Evolutionary conservation across 2,888 invertebrate species (phyloP).

Genomic region (Pachydiplax longipennis): DNA sequence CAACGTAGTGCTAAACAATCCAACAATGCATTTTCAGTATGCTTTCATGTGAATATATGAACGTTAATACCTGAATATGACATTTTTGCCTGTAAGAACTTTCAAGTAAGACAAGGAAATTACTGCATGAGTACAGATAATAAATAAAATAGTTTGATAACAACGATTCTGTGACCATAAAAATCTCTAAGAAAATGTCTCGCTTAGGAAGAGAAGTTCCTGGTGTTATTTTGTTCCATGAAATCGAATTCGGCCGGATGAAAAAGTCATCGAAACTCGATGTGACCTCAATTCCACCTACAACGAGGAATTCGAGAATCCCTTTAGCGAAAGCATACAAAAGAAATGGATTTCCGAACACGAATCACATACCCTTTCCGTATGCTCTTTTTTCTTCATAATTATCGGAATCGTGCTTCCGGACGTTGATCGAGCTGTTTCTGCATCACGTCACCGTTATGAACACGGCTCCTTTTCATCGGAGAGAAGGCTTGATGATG

Average conservation of each 20-base stretch:
- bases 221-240: not conserved
- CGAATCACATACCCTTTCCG: not conserved
- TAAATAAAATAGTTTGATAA: too few species aligned
- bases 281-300: conserved; percentile 4
- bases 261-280: not conserved
- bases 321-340: not conserved
- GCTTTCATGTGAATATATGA: too few species aligned
- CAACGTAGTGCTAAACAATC: too few species aligned
- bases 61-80: too few species aligned
- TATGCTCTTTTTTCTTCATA: not conserved
- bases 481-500: conserved; percentile 3
- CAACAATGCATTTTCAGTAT: too few species aligned
- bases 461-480: not conserved
- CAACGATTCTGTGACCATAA: too few species aligned
- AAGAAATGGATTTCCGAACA: conserved; percentile 2
- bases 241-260: not conserved
- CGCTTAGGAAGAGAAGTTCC: too few species aligned
- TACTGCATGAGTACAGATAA: too few species aligned
- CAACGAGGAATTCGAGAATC: not conserved
- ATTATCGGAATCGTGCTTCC: conserved; percentile 34
- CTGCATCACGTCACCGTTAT: not conserved
- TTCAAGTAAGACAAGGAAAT: too few species aligned
- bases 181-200: too few species aligned
- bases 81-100: too few species aligned
- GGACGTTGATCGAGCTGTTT: conserved; percentile 15